Base-by-base conservation (phyloP, 2,888 invertebrate species). In the Eueremaeus valkanovi region DNA sequence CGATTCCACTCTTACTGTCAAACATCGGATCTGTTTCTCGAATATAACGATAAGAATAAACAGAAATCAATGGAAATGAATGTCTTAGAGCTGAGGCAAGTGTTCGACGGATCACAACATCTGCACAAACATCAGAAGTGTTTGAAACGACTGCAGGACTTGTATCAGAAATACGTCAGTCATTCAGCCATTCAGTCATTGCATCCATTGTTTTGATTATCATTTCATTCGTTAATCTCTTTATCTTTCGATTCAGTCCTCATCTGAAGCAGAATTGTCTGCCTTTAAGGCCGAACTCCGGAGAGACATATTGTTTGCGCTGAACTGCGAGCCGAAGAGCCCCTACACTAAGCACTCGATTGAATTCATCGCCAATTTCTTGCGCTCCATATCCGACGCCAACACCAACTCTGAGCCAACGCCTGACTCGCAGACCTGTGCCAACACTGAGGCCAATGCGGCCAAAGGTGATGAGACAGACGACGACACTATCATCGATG, bases 271-370 rank as follows among this genome's bases (percentile, higher is more conserved):
- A 55, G 6, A 9, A 6, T 55, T 55, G 21, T 3, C 21, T 3
- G 31, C 11, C 2, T 63, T 33, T 33, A 63, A 63, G 63, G 33
- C 31, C 33, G 63, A 63, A 33, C 33, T 63, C 6, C 31, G 31
- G 5, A 29, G 63, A 33, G n/a, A 63, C 18, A 63, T 63, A 31
- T 31, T 31, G 33, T 63, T 63, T 29, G 31, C 31, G 2, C 18
- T 63, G 31, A 29, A 63, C 6, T 33, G 2, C 13, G 63, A 63
- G 27, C 63, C 63, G 33, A 63, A 63, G 63, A 31, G 31, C 18
- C 63, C 63, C 11, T 63, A 18, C 33, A 63, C 63, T 63, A 63
- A 63, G 16, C 63, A 63, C 27, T 18, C 33, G 31, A 63, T 63
- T 33, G 63, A 63, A 16, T 63, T 63, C 27, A 16, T 63, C 9